These are phyloP conservation scores for Synergus laeviventris DNA, from an alignment of 2,888 invertebrate species.

Conservation along the genomic window DNA sequence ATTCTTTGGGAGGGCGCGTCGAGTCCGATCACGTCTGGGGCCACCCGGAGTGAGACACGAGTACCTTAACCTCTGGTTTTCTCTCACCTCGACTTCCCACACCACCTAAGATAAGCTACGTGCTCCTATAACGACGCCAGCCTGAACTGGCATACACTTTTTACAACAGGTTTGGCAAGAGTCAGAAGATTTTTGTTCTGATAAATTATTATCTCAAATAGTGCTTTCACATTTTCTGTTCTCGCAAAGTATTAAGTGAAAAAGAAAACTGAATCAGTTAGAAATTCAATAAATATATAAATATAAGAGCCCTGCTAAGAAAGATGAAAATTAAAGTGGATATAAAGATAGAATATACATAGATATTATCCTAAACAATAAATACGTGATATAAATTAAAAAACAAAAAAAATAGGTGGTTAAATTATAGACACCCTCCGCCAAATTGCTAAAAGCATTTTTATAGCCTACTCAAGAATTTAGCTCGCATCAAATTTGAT, in stretches of 20 bases:
- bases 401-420: no score
- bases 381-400: no score
- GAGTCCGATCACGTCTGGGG: conserved; percentile 71
- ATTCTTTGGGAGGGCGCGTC: conserved; percentile 66
- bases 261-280: not conserved
- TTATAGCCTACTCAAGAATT: not conserved
- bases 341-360: no score
- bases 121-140: conserved; percentile 33
- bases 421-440: no score
- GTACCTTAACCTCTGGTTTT: conserved; percentile 69
- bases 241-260: not conserved
- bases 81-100: conserved; percentile 53
- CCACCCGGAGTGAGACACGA: conserved; percentile 64
- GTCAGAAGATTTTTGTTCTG: conserved; percentile 7
- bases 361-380: no score
- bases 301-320: not conserved
- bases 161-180: conserved; percentile 35
- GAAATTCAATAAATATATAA: not conserved
- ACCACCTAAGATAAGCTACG: conserved; percentile 31
- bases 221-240: not conserved
- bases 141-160: conserved; percentile 27
- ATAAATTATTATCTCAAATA: conserved; percentile 10
- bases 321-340: not conserved
- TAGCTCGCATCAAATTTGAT: not conserved
- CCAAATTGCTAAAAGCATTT: no score